phyloP scores from a whole-genome alignment of 2,113 vertebrate species.

The Eptesicus fuscus region DNA sequence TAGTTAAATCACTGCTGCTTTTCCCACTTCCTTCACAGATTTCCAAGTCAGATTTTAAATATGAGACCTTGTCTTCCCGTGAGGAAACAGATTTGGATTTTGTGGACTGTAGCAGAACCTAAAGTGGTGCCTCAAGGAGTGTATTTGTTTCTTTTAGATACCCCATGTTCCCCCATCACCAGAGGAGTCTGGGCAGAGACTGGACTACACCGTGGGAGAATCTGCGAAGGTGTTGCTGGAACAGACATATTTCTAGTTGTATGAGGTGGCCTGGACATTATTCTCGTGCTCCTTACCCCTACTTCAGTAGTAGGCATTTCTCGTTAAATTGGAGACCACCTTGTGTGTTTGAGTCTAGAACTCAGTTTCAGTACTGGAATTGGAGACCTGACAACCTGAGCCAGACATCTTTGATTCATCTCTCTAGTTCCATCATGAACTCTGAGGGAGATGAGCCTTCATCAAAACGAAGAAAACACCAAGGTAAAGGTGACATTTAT shows the following conservation, averaged over 20 bases:
- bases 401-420: constrained; percentile 77
- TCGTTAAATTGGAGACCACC: constrained; percentile 67
- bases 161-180: constrained; percentile 87
- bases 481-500: constrained; percentile 65
- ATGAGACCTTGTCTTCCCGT: neutral
- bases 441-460: constrained; percentile 81
- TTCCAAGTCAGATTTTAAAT: constrained; percentile 4
- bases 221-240: constrained; percentile 72
- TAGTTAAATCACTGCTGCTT: neutral
- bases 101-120: neutral
- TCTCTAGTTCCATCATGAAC: constrained; percentile 82
- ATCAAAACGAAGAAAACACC: constrained; percentile 84
- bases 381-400: constrained; percentile 72
- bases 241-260: constrained; percentile 73
- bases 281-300: constrained; percentile 70
- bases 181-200: constrained; percentile 85
- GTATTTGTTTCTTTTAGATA: constrained; percentile 78
- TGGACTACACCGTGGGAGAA: constrained; percentile 76
- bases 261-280: constrained; percentile 81
- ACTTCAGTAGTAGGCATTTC: constrained; percentile 68
- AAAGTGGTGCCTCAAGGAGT: constrained; percentile 57
- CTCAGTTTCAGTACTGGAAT: constrained; percentile 66
- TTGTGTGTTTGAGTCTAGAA: constrained; percentile 73
- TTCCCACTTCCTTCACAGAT: neutral
- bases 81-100: constrained; percentile 34